Base-by-base conservation (phyloP, 2,797 vertebrate genomes). In the Trachops cirrhosus region DNA sequence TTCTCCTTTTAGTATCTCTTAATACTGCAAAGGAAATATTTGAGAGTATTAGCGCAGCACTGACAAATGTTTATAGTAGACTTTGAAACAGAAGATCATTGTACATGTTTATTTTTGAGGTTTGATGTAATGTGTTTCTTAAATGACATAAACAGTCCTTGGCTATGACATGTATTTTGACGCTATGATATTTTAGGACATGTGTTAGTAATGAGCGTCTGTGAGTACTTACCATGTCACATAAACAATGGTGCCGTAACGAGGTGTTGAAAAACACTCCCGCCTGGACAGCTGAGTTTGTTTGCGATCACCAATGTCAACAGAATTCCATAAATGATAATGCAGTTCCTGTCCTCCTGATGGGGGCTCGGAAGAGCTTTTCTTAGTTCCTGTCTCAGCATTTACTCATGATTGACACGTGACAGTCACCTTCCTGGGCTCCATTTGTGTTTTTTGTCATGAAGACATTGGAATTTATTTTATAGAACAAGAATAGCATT, bases 381-480 rank as follows among this genome's bases (percentile, higher is more conserved):
- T 64, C 70, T 79, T 85, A 21, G 34, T 62, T 88, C 54, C 67
- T 91, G 6, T 44, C 74, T 80, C 52, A 15, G 29, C 6, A 67
- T 41, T 86, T 94, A 52, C 77, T 88, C 62, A 6, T 91, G 89
- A 80, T 26, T 91, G 90, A 48, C 79, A 93, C 4, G 4, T 89
- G 90, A 50, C 73, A 97, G 12, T 87, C 29, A 64, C 74, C 90
- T 34, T 86, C 24, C 87, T 97, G 24, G 34, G 16, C 74, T 87
- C 11, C 85, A 0, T 0, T 37, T 93, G 71, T 80, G 62, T 44
- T 67, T 50, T 85, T 71, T 91, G 4, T 80, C 64, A 34, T 34
- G n/a, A 2, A 0, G 93, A 73, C 88, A 29, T 94, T 96, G 74
- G 46, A 79, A 50, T 96, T 96, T 92, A 18, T 96, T 93, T 46